Evolutionary conservation across 2,888 invertebrate genomes (phyloP).

Genomic region (Drosophila austrosaltans): DNA sequence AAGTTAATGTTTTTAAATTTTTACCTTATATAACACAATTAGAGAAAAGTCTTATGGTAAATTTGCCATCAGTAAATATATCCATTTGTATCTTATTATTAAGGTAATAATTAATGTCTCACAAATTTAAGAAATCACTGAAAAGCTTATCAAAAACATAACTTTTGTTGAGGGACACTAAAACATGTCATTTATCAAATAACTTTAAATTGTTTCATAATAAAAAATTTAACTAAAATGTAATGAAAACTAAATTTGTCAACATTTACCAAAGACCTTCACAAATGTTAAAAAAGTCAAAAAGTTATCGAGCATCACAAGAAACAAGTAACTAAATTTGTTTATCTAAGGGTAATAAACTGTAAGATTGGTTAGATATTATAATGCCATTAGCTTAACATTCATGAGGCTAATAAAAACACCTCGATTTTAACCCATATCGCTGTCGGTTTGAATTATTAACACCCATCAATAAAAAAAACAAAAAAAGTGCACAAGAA

Average conservation of each 20-base stretch:
- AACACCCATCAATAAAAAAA: conserved; percentile 45
- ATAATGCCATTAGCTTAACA: conserved; percentile 15
- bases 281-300: background rate
- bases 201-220: no score
- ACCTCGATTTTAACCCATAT: conserved; percentile 32
- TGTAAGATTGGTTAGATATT: conserved; percentile 1
- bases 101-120: no score
- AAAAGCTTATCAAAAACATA: no score
- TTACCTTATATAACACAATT: no score
- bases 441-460: conserved; percentile 39
- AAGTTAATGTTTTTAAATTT: no score
- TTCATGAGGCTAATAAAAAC: conserved; percentile 11
- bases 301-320: background rate
- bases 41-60: no score
- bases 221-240: background rate
- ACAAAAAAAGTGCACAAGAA: conserved; percentile 33
- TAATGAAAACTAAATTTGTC: background rate
- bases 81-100: no score
- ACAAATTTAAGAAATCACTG: no score
- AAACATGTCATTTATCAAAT: no score
- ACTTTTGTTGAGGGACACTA: no score
- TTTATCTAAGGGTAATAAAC: background rate
- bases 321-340: background rate
- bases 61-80: no score
- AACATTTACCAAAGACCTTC: background rate